These are phyloP conservation scores for Phalera bucephala DNA, from an alignment of 2,888 invertebrate species.

Conservation along the genomic window DNA sequence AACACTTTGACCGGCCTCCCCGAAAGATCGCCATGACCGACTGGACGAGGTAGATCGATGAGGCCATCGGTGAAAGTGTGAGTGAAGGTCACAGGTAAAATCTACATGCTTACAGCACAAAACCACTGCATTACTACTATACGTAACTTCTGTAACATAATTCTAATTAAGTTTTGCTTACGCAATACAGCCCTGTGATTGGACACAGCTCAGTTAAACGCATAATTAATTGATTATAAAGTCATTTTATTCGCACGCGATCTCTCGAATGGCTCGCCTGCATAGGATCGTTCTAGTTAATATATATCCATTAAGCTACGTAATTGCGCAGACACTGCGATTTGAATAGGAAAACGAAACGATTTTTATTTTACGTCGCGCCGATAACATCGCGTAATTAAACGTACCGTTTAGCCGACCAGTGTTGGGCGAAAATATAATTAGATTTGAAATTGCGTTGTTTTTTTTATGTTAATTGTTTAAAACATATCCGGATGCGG, in stretches of 20 bases:
- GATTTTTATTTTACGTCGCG: constrained; percentile 70
- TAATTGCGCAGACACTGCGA: constrained; percentile 60
- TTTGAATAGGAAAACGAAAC: constrained; percentile 72
- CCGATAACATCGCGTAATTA: constrained; percentile 73
- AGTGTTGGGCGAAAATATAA: constrained; percentile 3
- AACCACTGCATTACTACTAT: too few species aligned
- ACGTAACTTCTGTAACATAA: too few species aligned
- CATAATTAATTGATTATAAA: constrained; percentile 37
- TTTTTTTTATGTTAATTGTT: constrained; percentile 4
- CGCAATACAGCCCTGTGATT: constrained; percentile 17
- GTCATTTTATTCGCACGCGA: constrained; percentile 38
- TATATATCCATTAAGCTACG: constrained; percentile 43
- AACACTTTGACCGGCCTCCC: too few species aligned
- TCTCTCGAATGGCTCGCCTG: neutral
- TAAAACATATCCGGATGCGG: constrained; percentile 1
- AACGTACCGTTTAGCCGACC: constrained; percentile 67
- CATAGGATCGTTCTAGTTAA: constrained; percentile 22
- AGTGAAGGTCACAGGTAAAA: too few species aligned
- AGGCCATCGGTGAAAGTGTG: too few species aligned
- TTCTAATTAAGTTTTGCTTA: neutral
- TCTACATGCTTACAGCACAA: too few species aligned
- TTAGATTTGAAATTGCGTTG: constrained; percentile 5
- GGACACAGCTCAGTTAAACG: constrained; percentile 24
- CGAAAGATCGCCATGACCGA: too few species aligned
- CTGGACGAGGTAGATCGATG: too few species aligned